Evolutionary conservation across 2,113 vertebrate genomes (phyloP).

Genomic region (Eretmochelys imbricata): DNA sequence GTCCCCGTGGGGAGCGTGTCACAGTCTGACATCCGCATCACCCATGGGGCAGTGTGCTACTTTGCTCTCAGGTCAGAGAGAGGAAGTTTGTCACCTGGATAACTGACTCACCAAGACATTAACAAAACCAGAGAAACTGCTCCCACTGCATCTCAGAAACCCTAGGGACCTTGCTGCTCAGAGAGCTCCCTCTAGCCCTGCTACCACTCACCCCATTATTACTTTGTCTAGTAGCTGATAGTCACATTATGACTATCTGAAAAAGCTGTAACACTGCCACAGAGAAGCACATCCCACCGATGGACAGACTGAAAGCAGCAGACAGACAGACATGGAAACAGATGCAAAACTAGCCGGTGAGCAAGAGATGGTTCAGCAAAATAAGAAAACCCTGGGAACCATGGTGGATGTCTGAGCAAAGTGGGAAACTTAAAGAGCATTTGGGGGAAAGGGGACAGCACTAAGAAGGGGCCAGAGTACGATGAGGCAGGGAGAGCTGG

Average conservation of each 20-base stretch:
- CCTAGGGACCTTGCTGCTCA: not conserved
- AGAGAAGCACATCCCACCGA: not conserved
- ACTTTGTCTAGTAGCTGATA: not conserved
- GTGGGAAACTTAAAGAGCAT: not conserved
- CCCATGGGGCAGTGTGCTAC: not conserved
- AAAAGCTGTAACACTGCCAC: not conserved
- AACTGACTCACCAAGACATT: not conserved
- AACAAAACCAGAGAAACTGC: not conserved
- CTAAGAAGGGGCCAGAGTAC: not conserved
- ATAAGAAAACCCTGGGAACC: not conserved
- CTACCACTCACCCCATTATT: not conserved
- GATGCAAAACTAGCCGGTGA: not conserved
- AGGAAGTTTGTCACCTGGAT: not conserved
- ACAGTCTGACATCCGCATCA: not conserved
- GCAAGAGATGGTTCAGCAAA: not conserved
- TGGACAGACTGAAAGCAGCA: not conserved
- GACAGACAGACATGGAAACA: not conserved
- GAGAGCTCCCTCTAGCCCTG: not conserved
- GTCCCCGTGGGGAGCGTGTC: not conserved
- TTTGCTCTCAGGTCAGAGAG: not conserved
- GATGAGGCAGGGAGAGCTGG: not conserved
- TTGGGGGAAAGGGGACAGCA: not conserved
- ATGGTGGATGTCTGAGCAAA: not conserved
- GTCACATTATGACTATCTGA: not conserved
- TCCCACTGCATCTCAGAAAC: not conserved